Conservation (phyloP, 1,140 invertebrate genomes). For the Cydia strobilella region DNA sequence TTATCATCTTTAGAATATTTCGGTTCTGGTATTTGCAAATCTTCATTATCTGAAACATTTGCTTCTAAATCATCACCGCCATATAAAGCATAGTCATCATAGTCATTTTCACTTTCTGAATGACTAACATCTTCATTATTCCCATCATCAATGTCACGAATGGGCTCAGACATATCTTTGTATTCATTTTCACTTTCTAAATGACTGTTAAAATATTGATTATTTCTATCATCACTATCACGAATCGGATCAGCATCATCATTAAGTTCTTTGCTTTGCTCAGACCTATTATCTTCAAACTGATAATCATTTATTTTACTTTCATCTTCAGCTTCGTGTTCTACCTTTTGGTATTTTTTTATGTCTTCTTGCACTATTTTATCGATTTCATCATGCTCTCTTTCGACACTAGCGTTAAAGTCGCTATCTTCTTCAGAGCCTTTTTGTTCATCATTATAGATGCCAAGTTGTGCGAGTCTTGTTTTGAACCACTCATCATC, state of each 20-base stretch:
- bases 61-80: not conserved
- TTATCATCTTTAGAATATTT: slow-evolving; percentile 18
- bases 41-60: slow-evolving; percentile 2
- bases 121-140: slow-evolving; percentile 10
- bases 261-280: slow-evolving; percentile 11
- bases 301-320: slow-evolving; percentile 54
- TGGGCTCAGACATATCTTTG: not conserved
- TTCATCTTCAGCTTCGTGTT: slow-evolving; percentile 29
- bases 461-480: not conserved
- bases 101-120: slow-evolving; percentile 8
- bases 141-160: not conserved
- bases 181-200: slow-evolving; percentile 2
- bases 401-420: slow-evolving; percentile 9
- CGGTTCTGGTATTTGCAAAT: not conserved
- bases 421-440: not conserved
- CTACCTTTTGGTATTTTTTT: slow-evolving; percentile 26
- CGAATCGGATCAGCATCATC: not conserved
- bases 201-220: not conserved
- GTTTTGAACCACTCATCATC: not conserved
- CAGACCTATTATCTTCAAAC: slow-evolving; percentile 64
- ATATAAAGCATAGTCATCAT: slow-evolving; percentile 9
- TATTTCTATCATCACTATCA: slow-evolving; percentile 10
- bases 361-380: slow-evolving; percentile 26
- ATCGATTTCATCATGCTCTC: slow-evolving; percentile 10
- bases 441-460: slow-evolving; percentile 24